Conservation (phyloP, 1,140 invertebrate species). For the Lasaia peninsularis region DNA sequence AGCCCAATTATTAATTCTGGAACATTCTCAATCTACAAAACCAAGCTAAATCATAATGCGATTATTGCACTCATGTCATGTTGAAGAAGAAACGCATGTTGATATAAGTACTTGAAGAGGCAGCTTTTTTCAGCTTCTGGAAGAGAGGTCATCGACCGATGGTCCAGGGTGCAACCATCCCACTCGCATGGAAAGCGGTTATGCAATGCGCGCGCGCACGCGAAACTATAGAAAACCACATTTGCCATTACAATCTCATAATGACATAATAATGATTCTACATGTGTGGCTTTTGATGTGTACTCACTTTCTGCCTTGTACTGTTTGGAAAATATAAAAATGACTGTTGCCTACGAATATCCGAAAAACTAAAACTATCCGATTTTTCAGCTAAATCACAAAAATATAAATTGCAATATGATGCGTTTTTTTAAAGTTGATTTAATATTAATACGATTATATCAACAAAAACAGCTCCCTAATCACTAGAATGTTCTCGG, state of each 20-base stretch:
- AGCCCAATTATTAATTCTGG: no score
- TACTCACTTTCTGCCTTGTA: not conserved
- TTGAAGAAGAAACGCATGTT: slow-evolving; percentile 3
- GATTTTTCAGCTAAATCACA: no score
- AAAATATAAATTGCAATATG: no score
- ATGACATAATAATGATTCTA: slow-evolving; percentile 9
- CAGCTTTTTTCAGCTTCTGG: slow-evolving; percentile 12
- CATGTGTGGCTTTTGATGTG: slow-evolving; percentile 4
- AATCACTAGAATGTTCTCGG: no score
- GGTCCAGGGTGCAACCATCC: slow-evolving; percentile 47
- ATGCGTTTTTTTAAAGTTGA: no score
- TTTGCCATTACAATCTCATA: slow-evolving; percentile 6
- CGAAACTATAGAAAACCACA: slow-evolving; percentile 51
- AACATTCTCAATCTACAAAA: no score
- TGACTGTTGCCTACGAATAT: not conserved
- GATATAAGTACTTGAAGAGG: slow-evolving; percentile 11
- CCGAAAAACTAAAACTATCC: not conserved
- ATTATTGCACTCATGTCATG: not conserved
- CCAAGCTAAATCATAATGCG: not conserved
- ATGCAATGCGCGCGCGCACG: slow-evolving; percentile 56
- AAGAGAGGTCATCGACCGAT: slow-evolving; percentile 50
- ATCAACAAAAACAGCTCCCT: no score
- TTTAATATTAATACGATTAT: no score
- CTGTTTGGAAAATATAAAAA: not conserved
- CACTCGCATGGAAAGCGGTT: slow-evolving; percentile 67